Conservation (phyloP, 92 coral and sea anemone species). For the Epizoanthus fatuus region DNA sequence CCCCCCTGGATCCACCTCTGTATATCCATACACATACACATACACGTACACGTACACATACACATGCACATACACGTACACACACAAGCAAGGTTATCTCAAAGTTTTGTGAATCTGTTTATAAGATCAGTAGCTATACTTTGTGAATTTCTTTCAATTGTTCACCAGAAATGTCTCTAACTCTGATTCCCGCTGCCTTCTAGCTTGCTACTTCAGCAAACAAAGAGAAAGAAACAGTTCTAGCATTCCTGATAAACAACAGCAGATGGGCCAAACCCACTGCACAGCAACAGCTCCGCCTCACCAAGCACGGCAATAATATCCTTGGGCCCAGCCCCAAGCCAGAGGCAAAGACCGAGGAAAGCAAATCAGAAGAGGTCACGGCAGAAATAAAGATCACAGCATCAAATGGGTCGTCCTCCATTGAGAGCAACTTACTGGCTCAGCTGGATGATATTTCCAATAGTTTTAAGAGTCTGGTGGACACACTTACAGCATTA, state of each 20-base stretch:
- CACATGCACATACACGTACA: too few species aligned
- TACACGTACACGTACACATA: too few species aligned
- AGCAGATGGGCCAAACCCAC: constrained; percentile 84
- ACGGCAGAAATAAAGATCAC: constrained; percentile 85
- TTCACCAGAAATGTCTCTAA: neutral
- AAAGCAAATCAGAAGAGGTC: constrained; percentile 27
- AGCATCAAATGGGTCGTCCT: constrained; percentile 71
- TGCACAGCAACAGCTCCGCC: constrained; percentile 74
- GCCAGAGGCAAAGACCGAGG: constrained; percentile 47
- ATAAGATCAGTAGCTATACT: too few species aligned
- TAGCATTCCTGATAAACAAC: constrained; percentile 88
- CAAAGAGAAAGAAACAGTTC: constrained; percentile 80
- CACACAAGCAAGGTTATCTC: too few species aligned
- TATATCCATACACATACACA: too few species aligned
- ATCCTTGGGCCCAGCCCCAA: constrained; percentile 66
- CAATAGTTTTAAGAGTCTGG: constrained; percentile 82
- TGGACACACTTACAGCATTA: constrained; percentile 81
- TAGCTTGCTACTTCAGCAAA: constrained; percentile 84
- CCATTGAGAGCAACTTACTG: constrained; percentile 77
- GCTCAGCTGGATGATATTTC: constrained; percentile 93
- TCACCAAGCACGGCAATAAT: constrained; percentile 66
- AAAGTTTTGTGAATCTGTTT: too few species aligned
- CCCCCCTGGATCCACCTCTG: too few species aligned
- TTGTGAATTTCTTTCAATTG: neutral
- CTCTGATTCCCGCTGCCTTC: neutral